Evolutionary conservation across 2,888 invertebrate species (phyloP), one percentile per base, ranked within the genome.

Genomic region (Sepiola atlantica): DNA sequence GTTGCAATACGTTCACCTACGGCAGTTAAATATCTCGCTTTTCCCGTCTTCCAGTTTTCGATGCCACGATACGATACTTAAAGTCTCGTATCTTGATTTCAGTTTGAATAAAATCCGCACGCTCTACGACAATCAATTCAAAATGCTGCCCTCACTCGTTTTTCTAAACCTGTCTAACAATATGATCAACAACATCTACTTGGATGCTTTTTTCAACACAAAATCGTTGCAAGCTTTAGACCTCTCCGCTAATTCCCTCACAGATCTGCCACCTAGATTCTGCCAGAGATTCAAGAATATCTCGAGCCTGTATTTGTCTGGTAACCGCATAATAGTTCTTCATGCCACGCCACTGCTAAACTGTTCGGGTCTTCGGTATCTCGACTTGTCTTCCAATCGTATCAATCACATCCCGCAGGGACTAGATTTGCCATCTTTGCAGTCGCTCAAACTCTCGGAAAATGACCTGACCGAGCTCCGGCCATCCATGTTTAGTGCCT

Each of bases 141-240:
- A n/a, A n/a, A 55, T 55, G 35, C 16, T 57, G 16, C 55, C 57
- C 14, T 55, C 61, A n/a, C 57, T 93, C 14, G 20, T 61, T 16
- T 61, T 93, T 35, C 6, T 93, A 32, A 93, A 93, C 24, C 93
- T 93, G 18, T 93, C 93, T 28, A 61, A 35, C 32, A 93, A 93
- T 21, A 32, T 57, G 4, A 55, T 93, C 21, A 93, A 55, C 35
- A n/a, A 93, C 21, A 55, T 93, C 10, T 35, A 93, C 35, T 61
- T 55, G 18, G n/a, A 35, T 35, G 61, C 93, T 28, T 93, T 93
- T 32, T 18, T n/a, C 35, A 93, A 93, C 24, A 93, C n/a, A 16
- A 6, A 20, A 0, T 55, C 57, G 12, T 35, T 93, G 20, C 54
- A 57, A 57, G 55, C 61, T 32, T 35, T 93, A 32, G 93, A 93